Evolutionary conservation across 2,888 invertebrate genomes (phyloP).

Genomic region (Eupithecia dodoneata): DNA sequence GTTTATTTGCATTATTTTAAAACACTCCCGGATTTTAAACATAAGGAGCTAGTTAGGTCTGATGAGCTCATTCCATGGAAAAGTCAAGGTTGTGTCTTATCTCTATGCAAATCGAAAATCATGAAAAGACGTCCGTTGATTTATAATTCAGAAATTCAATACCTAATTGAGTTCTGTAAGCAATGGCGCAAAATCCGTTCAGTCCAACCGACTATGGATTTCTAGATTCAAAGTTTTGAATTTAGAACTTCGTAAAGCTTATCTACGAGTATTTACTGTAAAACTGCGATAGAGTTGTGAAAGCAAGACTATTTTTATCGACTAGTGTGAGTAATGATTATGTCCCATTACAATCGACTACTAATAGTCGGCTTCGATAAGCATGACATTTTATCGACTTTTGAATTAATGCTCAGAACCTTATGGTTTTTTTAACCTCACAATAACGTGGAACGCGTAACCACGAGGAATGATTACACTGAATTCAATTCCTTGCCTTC

Average conservation of each 20-base stretch:
- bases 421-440: conserved; percentile 13
- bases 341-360: conserved; percentile 59
- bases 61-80: neutral
- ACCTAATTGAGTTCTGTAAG: neutral
- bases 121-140: neutral
- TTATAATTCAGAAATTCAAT: neutral
- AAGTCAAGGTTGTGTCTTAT: neutral
- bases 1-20: conserved; percentile 52
- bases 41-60: conserved; percentile 30
- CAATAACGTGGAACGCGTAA: neutral
- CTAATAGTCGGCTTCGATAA: conserved; percentile 63
- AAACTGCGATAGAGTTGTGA: conserved; percentile 51
- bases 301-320: conserved; percentile 68
- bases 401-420: conserved; percentile 18
- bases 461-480: neutral
- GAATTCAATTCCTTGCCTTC: neutral
- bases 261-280: neutral
- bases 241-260: neutral
- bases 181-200: neutral
- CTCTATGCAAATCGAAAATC: neutral
- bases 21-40: conserved; percentile 40
- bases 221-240: neutral
- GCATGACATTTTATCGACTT: conserved; percentile 46
- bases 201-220: neutral
- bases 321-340: conserved; percentile 66